Evolutionary conservation across 2,888 invertebrate genomes (phyloP).

Genomic region (Pantelozetes paolii): DNA sequence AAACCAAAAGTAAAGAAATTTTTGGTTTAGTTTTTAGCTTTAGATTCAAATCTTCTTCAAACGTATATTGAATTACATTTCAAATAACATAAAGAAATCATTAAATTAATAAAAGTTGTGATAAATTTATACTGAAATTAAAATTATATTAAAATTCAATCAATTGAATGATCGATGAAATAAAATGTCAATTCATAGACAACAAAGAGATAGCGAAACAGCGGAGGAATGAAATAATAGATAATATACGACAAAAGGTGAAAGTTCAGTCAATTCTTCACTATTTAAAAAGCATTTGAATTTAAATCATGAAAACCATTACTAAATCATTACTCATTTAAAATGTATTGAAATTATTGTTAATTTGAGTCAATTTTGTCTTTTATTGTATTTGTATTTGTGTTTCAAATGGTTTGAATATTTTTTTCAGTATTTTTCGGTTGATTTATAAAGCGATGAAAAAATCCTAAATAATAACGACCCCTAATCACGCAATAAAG

Average conservation of each 20-base stretch:
- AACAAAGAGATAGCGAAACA: background rate
- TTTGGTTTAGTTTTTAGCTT: too few species aligned
- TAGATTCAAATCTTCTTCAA: too few species aligned
- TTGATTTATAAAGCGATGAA: slow-evolving; percentile 6
- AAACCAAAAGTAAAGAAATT: too few species aligned
- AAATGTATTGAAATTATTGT: background rate
- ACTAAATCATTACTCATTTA: too few species aligned
- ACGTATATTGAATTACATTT: too few species aligned
- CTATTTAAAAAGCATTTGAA: background rate
- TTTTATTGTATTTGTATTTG: too few species aligned
- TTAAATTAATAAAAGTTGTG: too few species aligned
- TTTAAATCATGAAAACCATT: slow-evolving; percentile 6
- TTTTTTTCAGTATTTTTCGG: background rate
- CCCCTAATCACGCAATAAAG: slow-evolving; percentile 17
- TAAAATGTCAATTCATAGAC: background rate
- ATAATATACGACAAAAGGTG: slow-evolving; percentile 4
- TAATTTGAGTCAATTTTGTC: slow-evolving; percentile 17
- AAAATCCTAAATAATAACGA: slow-evolving; percentile 1
- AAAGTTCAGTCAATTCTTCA: background rate
- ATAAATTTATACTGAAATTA: background rate
- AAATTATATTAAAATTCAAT: background rate
- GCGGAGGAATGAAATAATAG: background rate
- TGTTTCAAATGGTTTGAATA: background rate
- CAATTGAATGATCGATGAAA: background rate
- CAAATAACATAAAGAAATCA: too few species aligned